These are phyloP conservation scores for Archips crataeganus DNA, from an alignment of 2,888 invertebrate species.

Conservation along the genomic window DNA sequence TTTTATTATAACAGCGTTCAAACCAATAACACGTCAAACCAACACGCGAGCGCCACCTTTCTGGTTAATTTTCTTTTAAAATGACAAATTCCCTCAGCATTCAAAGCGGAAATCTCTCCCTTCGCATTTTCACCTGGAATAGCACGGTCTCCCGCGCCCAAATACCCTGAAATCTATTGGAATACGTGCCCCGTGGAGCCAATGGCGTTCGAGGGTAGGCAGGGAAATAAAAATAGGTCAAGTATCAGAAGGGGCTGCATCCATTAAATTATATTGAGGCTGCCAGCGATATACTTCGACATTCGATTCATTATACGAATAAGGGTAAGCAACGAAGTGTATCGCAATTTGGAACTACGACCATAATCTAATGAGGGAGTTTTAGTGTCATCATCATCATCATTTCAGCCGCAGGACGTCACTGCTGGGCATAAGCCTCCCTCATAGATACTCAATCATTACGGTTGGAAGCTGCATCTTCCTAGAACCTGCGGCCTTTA, in stretches of 20 bases:
- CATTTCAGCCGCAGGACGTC: no score
- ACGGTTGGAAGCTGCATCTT: no score
- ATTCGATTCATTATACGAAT: slow-evolving; percentile 8
- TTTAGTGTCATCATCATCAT: no score
- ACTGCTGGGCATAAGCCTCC: no score
- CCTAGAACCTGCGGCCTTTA: no score
- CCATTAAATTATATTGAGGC: slow-evolving; percentile 15
- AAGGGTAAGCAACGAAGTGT: neutral
- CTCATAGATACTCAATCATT: no score
- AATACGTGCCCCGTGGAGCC: neutral
- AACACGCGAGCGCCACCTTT: neutral
- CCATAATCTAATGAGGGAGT: neutral
- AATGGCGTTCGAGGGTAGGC: neutral
- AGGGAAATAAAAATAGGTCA: slow-evolving; percentile 19
- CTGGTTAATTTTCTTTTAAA: slow-evolving; percentile 18
- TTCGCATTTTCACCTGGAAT: slow-evolving; percentile 11
- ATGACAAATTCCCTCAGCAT: slow-evolving; percentile 12
- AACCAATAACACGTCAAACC: neutral
- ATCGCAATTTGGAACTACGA: neutral
- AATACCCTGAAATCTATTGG: neutral
- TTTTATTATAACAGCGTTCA: neutral
- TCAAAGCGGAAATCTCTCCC: slow-evolving; percentile 7
- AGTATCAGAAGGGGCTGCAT: slow-evolving; percentile 12
- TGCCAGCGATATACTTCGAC: neutral
- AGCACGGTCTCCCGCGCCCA: neutral